Evolutionary conservation across 2,888 invertebrate species (phyloP), one percentile per base, ranked within the genome.

Genomic region (Epirrhoe tristata): DNA sequence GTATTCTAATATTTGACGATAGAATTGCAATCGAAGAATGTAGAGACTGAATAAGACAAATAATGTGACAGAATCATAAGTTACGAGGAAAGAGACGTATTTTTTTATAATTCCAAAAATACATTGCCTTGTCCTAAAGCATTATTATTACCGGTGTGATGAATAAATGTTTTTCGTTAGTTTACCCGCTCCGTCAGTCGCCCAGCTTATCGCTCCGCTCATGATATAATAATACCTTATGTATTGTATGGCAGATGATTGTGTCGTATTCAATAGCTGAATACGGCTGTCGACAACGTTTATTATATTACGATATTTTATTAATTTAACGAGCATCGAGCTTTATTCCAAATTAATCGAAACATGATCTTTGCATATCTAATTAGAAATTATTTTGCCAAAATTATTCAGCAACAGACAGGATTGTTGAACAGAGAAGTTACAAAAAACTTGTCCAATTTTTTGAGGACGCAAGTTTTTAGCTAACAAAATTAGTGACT

Each of bases 251-350:
- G 14, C 46, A 10, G n/a, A 34, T 46, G 17, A 32, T 24, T 57
- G n/a, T 48, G 34, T 48, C 31, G 24, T 52, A 24, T n/a, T 46
- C 17, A 12, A 12, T 43, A 43, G 24, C 24, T 24, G 24, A 46
- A 24, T 32, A 43, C 43, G 52, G 46, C 46, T 58, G 59, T 56
- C 36, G 48, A 48, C 60, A 60, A 46, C 56, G 46, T 17, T 34
- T 55, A 59, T 56, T 51, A 24, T 55, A 32, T 59, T 51, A 56
- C 60, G 34, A 63, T 39, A 46, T 43, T 0, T 46, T 32, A 60
- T 53, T 59, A 59, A 59, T 52, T 51, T 51, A 58, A 58, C 34
- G 58, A 58, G 34, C 48, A 34, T 58, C 48, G 16, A 5, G 34
- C 58, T 34, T 16, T 58, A 58, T 50, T 50, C 16, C 14, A 50